Conservation (phyloP, 2,113 vertebrate genomes). For the Thomomys bottae region DNA sequence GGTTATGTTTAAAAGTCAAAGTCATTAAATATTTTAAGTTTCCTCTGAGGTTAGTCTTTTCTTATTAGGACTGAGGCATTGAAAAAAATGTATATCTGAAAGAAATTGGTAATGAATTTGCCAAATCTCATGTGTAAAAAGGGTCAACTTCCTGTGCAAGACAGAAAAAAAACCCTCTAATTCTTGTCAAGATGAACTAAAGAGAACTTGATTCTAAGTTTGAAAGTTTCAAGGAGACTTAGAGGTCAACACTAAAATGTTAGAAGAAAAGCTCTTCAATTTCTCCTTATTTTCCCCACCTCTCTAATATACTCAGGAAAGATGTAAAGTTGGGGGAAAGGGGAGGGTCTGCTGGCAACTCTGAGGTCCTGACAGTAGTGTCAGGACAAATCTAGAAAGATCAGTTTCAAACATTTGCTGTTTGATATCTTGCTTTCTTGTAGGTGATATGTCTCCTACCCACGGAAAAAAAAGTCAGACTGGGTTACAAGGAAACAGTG, state of each 20-base stretch:
- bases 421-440: background rate
- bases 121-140: constrained; percentile 62
- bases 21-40: constrained; percentile 81
- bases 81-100: constrained; percentile 61
- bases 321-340: background rate
- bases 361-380: background rate
- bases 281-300: rapidly evolving
- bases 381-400: background rate
- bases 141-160: constrained; percentile 57
- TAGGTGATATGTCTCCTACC: background rate
- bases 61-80: constrained; percentile 71
- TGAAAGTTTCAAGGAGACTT: constrained; percentile 66
- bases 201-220: constrained; percentile 60
- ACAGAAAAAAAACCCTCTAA: constrained; percentile 54
- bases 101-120: constrained; percentile 73
- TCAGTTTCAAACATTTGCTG: background rate
- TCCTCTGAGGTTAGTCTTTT: constrained; percentile 76
- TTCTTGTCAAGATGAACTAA: constrained; percentile 39
- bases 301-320: background rate
- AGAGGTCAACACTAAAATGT: constrained; percentile 40
- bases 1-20: constrained; percentile 81
- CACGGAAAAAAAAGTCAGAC: background rate
- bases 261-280: background rate
- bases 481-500: background rate
- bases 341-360: background rate